These are phyloP conservation scores for Ciconia boyciana DNA, from an alignment of 2,113 vertebrate genomes.

Conservation along the genomic window DNA sequence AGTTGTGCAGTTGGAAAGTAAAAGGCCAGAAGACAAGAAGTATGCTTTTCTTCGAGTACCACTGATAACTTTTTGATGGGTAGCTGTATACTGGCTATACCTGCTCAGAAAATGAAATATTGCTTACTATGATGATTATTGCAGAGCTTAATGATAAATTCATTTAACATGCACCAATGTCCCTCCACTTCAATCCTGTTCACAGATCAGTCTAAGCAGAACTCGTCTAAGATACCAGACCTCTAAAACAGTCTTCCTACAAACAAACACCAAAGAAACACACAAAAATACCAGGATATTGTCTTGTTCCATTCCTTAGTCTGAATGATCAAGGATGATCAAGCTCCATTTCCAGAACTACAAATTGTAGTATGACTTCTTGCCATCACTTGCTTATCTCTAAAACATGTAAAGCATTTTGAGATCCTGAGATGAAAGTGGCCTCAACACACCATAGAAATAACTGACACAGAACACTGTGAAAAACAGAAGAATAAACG, in stretches of 20 bases:
- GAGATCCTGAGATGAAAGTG: not conserved
- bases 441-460: not conserved
- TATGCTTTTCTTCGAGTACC: not conserved
- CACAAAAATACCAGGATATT: not conserved
- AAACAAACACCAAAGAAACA: not conserved
- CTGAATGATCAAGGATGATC: not conserved
- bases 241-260: not conserved
- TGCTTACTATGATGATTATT: not conserved
- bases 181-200: not conserved
- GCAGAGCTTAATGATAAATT: not conserved
- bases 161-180: not conserved
- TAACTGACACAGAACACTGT: not conserved
- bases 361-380: not conserved
- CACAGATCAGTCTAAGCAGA: not conserved
- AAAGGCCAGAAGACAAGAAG: not conserved
- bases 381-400: not conserved
- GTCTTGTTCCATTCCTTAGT: not conserved
- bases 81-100: not conserved
- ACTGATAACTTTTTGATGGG: not conserved
- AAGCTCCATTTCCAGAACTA: not conserved
- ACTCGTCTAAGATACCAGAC: not conserved
- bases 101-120: not conserved
- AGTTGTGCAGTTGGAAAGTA: not conserved
- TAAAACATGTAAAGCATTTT: not conserved
- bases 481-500: not conserved